Evolutionary conservation across 37 sponge, comb jelly and placozoan species (phyloP).

Genomic region (Hormiphora californensis): DNA sequence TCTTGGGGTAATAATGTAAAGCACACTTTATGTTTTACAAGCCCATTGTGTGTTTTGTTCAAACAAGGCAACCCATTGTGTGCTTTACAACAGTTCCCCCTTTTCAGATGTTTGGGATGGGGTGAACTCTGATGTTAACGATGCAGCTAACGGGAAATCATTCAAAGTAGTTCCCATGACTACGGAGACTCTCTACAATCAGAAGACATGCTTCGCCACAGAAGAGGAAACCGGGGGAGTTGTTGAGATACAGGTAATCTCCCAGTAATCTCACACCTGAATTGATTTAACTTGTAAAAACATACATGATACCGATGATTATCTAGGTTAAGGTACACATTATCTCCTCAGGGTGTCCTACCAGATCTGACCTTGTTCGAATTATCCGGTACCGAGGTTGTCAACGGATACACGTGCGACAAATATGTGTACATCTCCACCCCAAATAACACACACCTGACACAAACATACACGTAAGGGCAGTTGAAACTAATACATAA

Average conservation of each 20-base stretch:
- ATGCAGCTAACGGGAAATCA: constrained; percentile 59
- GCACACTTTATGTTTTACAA: no score
- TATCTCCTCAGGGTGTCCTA: constrained; percentile 64
- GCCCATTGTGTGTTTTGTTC: no score
- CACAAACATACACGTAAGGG: constrained; percentile 52
- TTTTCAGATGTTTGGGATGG: constrained; percentile 14
- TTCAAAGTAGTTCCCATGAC: constrained; percentile 78
- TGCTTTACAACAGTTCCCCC: background rate
- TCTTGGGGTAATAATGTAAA: constrained; percentile 70
- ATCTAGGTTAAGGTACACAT: background rate
- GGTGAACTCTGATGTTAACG: background rate
- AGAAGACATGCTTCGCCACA: background rate
- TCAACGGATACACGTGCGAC: background rate
- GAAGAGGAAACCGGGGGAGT: background rate
- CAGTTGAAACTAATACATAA: no score
- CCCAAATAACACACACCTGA: constrained; percentile 3
- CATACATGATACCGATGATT: background rate
- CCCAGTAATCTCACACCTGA: background rate
- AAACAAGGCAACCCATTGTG: no score
- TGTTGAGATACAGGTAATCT: background rate
- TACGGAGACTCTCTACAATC: constrained; percentile 60
- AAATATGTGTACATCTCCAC: background rate
- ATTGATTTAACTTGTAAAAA: background rate
- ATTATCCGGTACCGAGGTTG: background rate
- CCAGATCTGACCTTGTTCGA: constrained; percentile 56